Conservation (phyloP, 2,888 invertebrate species). For the Marasmarcha lunaedactyla region DNA sequence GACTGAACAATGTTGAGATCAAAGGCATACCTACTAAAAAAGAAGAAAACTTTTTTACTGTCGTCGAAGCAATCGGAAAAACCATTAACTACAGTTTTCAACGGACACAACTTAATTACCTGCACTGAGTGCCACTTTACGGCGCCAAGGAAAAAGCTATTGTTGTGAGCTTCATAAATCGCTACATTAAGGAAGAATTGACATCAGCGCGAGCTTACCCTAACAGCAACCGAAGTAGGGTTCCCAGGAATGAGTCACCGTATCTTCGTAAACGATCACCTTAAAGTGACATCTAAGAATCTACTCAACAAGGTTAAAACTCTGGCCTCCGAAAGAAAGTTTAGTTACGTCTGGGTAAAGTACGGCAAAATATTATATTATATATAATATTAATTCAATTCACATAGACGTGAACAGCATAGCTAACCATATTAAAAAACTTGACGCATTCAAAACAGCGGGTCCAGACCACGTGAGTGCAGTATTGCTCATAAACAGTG, state of each 20-base stretch:
- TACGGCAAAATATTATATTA: conserved; percentile 5
- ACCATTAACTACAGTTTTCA: conserved; percentile 2
- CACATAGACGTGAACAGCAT: too few relatives aligned
- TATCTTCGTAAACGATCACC: not conserved
- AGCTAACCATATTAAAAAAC: too few relatives aligned
- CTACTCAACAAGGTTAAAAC: not conserved
- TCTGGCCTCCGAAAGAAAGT: too few relatives aligned
- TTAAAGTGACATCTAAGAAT: not conserved
- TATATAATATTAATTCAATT: too few relatives aligned
- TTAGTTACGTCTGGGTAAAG: not conserved
- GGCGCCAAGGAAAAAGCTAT: conserved; percentile 10
- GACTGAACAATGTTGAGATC: conserved; percentile 13
- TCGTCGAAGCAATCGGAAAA: conserved; percentile 5
- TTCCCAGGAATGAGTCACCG: too few relatives aligned
- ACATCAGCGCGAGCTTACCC: conserved; percentile 5
- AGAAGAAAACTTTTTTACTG: conserved; percentile 13
- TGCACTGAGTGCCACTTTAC: conserved; percentile 8
- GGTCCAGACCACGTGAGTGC: too few relatives aligned
- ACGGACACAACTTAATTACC: conserved; percentile 8
- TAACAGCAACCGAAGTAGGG: not conserved
- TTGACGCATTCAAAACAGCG: too few relatives aligned
- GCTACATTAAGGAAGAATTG: conserved; percentile 11
- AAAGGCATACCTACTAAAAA: conserved; percentile 16
- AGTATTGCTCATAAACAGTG: too few relatives aligned
- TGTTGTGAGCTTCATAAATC: conserved; percentile 10